Evolutionary conservation across 2,113 vertebrate species (phyloP), one percentile per base, ranked within the genome.

Genomic region (Callaeas wilsoni): DNA sequence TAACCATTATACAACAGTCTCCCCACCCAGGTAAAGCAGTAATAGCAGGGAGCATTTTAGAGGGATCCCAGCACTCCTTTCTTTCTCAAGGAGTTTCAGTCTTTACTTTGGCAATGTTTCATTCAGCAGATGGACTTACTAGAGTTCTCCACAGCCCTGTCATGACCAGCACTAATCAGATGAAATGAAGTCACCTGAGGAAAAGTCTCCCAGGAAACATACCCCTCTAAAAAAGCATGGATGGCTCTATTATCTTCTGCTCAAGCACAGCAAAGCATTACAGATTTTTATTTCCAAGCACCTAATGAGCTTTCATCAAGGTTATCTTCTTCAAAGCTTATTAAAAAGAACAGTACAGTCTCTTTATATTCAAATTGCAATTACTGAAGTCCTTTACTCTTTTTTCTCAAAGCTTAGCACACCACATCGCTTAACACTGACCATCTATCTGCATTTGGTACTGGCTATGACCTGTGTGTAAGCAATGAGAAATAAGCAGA

Each of bases 401-500:
- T 21, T 73, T 52, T n/a, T 13, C 23, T 73, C 37, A 49, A 57
- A 75, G 10, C 30, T 47, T 13, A 53, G 37, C 6, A 22, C 26
- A 21, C 13, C 9, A 5, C 9, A 35, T 13, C 4, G 7, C 1
- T 1, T 0, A 60, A n/a, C 21, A 35, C 0, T 21, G 10, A 33
- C 19, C 39, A 17, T 0, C 14, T 27, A 4, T 7, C 52, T 30
- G 12, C 14, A 18, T 17, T 63, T 35, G 8, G 32, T 49, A 33
- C 22, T 4, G 10, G 22, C 21, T 67, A 7, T 7, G 5, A 68
- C 2, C 13, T 18, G 3, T 26, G 55, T 22, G 3, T n/a, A 81
- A 81, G 9, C 13, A 67, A 39, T 6, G 2, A 76, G 42, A 47
- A 75, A 19, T 1, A 37, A 70, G 9, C 17, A 60, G 21, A 69